Base-by-base conservation (phyloP, 2,113 vertebrate species). In the Xenus cinereus region DNA sequence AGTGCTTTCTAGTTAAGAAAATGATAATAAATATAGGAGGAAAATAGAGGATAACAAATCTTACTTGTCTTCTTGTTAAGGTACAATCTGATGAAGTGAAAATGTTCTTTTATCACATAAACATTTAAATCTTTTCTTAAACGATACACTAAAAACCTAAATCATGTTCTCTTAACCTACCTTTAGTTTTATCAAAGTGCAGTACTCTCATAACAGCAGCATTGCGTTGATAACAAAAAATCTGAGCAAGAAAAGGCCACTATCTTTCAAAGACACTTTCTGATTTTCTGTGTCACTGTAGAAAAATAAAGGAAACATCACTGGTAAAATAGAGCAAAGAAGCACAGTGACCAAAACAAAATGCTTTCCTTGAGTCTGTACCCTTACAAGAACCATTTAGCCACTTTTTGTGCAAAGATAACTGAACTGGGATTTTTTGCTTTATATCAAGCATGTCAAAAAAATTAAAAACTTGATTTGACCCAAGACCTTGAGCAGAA, bases 381-480 rank as follows among this genome's bases (percentile, higher is more conserved):
- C 6, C 14, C 21, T 54, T 7, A 14, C 13, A 71, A 94, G 39
- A 91, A 84, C 27, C 14, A 62, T 85, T 74, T 84, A 95, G 12
- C 37, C 75, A 26, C 1, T 68, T 78, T 89, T 78, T 68, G 32
- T 74, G 8, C 27, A 78, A 85, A 71, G 18, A 72, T 7, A 90
- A 82, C 24, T 57, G 84, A 94, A 78, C 20, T 48, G 39, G 22
- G 24, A 37, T 37, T 91, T 89, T 90, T 94, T 79, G 6, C 37
- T 89, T 90, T 90, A 12, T 91, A 67, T 82, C 56, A 93, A 77
- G 60, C 83, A 67, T 79, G 86, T 69, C 56, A 91, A 59, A 90
- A 96, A 94, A 78, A 96, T 93, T 91, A 89, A 94, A 94, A 97
- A 84, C 77, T 85, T 95, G 53, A 84, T 88, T 91, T 94, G 78